Conservation (phyloP, 2,113 vertebrate genomes). For the Amphilophus citrinellus region DNA sequence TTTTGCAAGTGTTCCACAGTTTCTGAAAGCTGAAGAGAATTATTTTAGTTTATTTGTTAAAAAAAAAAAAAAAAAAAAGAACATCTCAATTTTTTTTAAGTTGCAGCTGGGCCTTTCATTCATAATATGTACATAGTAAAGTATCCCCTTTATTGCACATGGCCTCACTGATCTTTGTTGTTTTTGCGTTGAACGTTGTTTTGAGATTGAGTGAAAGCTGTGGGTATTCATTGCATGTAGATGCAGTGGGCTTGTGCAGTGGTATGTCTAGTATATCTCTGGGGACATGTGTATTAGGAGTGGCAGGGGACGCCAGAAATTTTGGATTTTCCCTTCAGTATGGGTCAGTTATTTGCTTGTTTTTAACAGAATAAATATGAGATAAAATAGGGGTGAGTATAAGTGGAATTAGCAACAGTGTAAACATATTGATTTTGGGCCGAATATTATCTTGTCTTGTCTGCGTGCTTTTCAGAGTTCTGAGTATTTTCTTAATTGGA, state of each 20-base stretch:
- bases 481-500: constrained; percentile 42
- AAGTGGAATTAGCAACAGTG: neutral
- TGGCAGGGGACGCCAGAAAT: neutral
- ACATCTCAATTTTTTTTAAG: neutral
- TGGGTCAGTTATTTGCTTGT: neutral
- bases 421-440: neutral
- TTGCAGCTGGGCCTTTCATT: neutral
- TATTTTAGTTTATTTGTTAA: neutral
- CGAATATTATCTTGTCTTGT: neutral
- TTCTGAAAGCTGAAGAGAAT: neutral
- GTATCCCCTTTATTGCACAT: neutral
- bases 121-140: neutral
- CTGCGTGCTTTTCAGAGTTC: constrained; percentile 8
- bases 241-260: neutral
- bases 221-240: neutral
- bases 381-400: neutral
- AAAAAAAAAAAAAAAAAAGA: neutral
- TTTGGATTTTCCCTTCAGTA: neutral
- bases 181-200: neutral
- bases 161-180: neutral
- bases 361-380: neutral
- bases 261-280: neutral
- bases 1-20: neutral
- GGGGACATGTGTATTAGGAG: neutral
- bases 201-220: neutral